Conservation (phyloP, 2,113 vertebrate species). For the Lycocorax pyrrhopterus region DNA sequence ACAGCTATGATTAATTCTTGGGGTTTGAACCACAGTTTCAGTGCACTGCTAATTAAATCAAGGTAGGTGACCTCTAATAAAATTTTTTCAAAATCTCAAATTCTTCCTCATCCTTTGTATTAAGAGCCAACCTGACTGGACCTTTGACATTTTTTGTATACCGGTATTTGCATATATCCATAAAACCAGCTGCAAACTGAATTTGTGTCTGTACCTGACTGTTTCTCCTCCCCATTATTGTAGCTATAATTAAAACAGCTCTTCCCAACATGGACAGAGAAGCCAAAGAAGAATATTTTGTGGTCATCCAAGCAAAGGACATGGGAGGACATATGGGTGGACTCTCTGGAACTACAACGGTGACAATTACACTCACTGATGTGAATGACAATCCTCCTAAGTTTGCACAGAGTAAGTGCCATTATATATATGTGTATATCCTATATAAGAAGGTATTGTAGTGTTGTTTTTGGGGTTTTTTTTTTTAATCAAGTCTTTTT, state of each 20-base stretch:
- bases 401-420: constrained; percentile 92
- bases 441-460: background rate
- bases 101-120: background rate
- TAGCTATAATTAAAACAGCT: constrained; percentile 95
- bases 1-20: background rate
- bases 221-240: constrained; percentile 19
- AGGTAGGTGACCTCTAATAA: background rate
- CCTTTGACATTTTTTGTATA: background rate
- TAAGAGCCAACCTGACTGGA: background rate
- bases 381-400: constrained; percentile 98
- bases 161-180: background rate
- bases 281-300: constrained; percentile 95
- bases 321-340: constrained; percentile 99
- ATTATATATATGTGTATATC: background rate
- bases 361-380: constrained; percentile 92
- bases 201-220: background rate
- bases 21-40: background rate
- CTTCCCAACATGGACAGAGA: constrained; percentile 98
- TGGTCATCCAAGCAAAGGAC: constrained; percentile 98
- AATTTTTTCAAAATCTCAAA: background rate
- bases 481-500: background rate
- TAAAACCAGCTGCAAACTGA: background rate
- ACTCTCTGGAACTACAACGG: constrained; percentile 93
- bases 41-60: background rate
- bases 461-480: background rate